Base-by-base conservation (phyloP, 1,140 invertebrate genomes). In the Rhopalosiphum padi region DNA sequence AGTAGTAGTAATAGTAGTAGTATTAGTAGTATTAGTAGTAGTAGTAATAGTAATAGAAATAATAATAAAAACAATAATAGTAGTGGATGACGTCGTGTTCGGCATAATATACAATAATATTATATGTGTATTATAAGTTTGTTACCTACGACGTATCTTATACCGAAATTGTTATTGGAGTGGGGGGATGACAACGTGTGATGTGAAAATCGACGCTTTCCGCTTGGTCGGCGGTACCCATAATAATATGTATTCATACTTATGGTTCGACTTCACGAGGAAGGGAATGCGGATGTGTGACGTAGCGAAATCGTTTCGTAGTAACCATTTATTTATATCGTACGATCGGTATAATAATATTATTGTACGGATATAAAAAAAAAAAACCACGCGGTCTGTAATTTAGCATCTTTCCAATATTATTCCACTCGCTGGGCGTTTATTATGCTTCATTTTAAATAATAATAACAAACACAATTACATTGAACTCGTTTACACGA, bases 211-310 rank as follows among this genome's bases (percentile, higher is more conserved):
- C 43, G 25, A 86, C 85, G 25, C 23, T 37, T 18, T 46, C 41
- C 5, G 85, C 41, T 86, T 37, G 85, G 85, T 86, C 41, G 41
- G 83, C 25, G 37, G 37, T 41, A 35, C 60, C 60, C n/a, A 77
- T 18, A n/a, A 21, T 68, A 60, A 68, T 7, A 68, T n/a, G 15
- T 77, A n/a, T n/a, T 68, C 60, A 15, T 68, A 35, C 60, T 77
- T 77, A 11, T n/a, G 60, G 60, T 77, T 5, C 0, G n/a, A 77
- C 60, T 77, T 77, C 60, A n/a, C 30, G 60, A 2, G 30, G 60
- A 77, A n/a, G 77, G 77, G 77, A 83, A 83, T 83, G 77, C 77
- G 35, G 77, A 83, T 83, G 77, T 83, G 77, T 83, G n/a, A 83
- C 77, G 77, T 35, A 83, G 77, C n/a, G 35, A 83, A 83, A 83